Percentiles rank a stretch among this genome's conserved stretches.
These are phyloP conservation scores for Azemiops feae DNA, from an alignment of 2,113 vertebrate species.

Conservation along the genomic window DNA sequence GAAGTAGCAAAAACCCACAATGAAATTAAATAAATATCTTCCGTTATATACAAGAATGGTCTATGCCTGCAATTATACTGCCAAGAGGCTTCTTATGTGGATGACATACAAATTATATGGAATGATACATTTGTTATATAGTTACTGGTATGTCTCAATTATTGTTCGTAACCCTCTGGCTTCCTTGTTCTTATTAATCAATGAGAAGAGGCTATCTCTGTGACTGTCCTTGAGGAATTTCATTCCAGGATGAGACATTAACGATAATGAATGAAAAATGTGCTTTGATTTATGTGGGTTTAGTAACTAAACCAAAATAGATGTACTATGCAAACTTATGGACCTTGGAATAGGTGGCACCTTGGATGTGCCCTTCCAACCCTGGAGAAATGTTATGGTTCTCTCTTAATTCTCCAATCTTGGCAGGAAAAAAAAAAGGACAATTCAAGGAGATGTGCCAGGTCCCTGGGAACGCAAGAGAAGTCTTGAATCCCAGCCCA, in stretches of 20 bases:
- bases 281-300: conserved; percentile 40
- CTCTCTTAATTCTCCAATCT: background rate
- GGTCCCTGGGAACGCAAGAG: background rate
- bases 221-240: conserved; percentile 2
- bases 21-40: background rate
- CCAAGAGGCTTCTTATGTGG: background rate
- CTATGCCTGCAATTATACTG: background rate
- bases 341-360: background rate
- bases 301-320: conserved; percentile 48
- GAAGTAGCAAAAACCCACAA: background rate
- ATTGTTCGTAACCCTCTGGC: conserved; percentile 23
- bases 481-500: background rate
- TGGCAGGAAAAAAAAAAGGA: background rate
- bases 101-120: background rate
- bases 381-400: background rate
- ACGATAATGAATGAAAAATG: conserved; percentile 31
- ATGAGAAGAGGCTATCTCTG: background rate
- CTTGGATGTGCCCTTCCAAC: background rate
- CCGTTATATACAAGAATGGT: background rate
- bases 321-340: conserved; percentile 9
- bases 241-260: conserved; percentile 34
- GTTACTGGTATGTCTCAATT: conserved; percentile 2
- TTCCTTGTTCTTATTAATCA: conserved; percentile 7
- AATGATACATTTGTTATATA: conserved; percentile 1
- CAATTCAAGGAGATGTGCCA: background rate